phyloP scores from a whole-genome alignment of 2,797 vertebrate species.

The Petrocephalus schoutedeni region DNA sequence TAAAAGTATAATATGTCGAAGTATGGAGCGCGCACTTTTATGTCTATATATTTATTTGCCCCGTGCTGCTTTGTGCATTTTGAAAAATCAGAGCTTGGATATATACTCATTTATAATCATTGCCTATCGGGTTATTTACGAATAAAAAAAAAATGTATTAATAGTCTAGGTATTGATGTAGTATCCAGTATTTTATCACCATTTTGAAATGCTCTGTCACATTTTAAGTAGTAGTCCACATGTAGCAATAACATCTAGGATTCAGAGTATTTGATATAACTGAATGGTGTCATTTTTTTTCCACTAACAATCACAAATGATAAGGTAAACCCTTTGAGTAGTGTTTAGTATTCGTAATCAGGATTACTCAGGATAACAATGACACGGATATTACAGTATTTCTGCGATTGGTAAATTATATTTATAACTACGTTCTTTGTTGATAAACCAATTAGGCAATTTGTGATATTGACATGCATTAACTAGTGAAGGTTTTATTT shows the following conservation, averaged over 20 bases:
- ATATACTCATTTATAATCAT: slow-evolving; percentile 13
- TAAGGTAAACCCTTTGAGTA: background rate
- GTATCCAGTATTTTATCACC: background rate
- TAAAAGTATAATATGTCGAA: background rate
- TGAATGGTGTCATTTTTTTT: background rate
- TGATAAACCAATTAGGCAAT: slow-evolving; percentile 1
- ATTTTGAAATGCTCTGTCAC: slow-evolving; percentile 1
- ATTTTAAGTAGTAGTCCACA: background rate
- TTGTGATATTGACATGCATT: no score
- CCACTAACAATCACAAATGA: background rate
- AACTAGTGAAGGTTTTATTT: background rate
- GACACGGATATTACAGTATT: background rate
- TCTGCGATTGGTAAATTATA: background rate
- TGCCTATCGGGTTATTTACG: background rate
- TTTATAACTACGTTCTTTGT: background rate
- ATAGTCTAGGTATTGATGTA: background rate
- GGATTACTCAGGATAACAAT: slow-evolving; percentile 10
- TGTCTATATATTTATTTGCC: background rate
- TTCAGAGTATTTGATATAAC: slow-evolving; percentile 2
- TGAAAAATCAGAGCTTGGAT: background rate
- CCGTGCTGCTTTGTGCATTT: background rate
- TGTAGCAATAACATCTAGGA: slow-evolving; percentile 19
- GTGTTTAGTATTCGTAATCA: background rate
- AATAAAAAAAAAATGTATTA: slow-evolving; percentile 13
- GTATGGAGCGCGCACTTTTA: background rate